A percentile compares a stretch with the other conserved stretches of the same genome.
These are phyloP conservation scores for Cephus pulcher DNA, from an alignment of 2,888 invertebrate species.

Conservation along the genomic window DNA sequence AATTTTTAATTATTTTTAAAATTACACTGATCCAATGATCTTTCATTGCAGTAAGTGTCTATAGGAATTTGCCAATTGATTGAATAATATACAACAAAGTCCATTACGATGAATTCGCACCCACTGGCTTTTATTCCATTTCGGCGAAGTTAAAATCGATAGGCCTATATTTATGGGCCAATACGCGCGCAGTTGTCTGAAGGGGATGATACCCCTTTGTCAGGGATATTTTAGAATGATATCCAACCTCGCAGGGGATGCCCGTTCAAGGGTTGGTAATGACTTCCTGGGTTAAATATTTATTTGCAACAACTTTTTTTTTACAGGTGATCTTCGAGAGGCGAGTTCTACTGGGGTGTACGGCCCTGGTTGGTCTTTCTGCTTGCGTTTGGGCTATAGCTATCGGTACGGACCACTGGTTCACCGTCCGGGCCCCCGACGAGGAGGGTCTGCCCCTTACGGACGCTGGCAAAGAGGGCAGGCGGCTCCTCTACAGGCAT, in stretches of 20 bases:
- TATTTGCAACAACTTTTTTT: background rate
- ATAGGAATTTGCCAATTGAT: no score
- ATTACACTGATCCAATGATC: no score
- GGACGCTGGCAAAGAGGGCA: conserved; percentile 38
- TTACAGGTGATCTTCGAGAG: conserved; percentile 74
- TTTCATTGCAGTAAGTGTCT: no score
- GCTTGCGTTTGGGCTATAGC: conserved; percentile 80
- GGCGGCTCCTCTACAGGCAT: conserved; percentile 72
- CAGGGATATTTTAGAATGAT: no score
- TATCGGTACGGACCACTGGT: conserved; percentile 82
- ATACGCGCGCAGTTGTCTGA: no score
- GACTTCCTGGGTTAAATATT: background rate
- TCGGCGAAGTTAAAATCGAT: no score
- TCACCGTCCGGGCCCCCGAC: conserved; percentile 68
- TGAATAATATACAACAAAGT: no score
- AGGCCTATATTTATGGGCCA: no score
- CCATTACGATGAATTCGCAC: no score
- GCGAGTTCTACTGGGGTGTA: conserved; percentile 78
- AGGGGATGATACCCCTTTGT: background rate
- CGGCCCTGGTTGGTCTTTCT: conserved; percentile 74
- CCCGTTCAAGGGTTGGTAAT: background rate
- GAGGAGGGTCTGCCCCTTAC: conserved; percentile 49
- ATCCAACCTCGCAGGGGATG: no score
- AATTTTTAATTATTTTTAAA: no score
- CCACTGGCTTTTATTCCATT: no score